Evolutionary conservation across 2,797 vertebrate species (phyloP), one percentile per base, ranked within the genome.

Genomic region (Sebastiscus tertius): DNA sequence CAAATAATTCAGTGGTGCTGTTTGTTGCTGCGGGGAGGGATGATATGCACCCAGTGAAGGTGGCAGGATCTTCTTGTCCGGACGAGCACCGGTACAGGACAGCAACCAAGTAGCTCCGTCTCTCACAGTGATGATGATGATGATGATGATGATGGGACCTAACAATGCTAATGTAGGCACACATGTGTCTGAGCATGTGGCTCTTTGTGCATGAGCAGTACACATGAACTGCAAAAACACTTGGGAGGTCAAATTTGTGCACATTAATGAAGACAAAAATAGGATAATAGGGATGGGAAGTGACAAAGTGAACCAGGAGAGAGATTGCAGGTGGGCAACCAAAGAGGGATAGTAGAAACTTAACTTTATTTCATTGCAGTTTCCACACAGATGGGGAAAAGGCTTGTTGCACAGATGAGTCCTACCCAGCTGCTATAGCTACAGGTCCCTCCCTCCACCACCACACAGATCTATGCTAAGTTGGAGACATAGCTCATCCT

Each of bases 361-460:
- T 24, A 22, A 24, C 10, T 63, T 60, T 69, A 14, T 63, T 64
- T 56, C 2, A 42, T 73, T 29, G 39, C 75, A 36, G 55, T 66
- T 79, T 79, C 61, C 52, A 58, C n/a, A 42, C 58, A 73, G 10
- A 65, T 42, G 22, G 26, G 4, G 54, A 74, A 66, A 20, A 59
- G n/a, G 5, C 42, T 61, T 52, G 39, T 20, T 80, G 63, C 46
- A 62, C 29, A 36, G 24, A 73, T 46, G 79, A 65, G 1, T 8
- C 22, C 54, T 31, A 11, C 34, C 39, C 63, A 75, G 55, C 56
- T 85, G 36, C 39, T 31, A 8, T 61, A 58, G 18, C 46, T 78
- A 26, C 49, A 72, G 49, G 62, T 78, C 14, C 6, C 14, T 46
- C 42, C 42, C 42, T 20, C 20, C 12, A 18, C 64, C 34, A 27